A percentile compares a stretch with the other conserved stretches of the same genome.
phyloP scores from a whole-genome alignment of 2,888 invertebrate genomes.

The Phrixothrix hirtus region DNA sequence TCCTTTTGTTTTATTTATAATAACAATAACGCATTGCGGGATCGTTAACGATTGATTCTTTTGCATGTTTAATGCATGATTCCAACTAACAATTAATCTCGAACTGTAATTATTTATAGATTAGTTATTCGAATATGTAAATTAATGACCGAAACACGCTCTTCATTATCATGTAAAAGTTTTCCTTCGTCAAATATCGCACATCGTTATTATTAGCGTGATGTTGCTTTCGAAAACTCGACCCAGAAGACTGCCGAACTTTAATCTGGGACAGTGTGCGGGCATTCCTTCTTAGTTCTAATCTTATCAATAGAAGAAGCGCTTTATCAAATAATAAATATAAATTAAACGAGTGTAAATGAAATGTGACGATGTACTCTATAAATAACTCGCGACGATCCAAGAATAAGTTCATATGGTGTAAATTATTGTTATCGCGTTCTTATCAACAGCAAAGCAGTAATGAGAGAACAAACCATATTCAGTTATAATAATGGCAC shows the following conservation, averaged over 20 bases:
- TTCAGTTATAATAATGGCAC: slow-evolving; percentile 6
- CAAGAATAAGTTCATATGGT: slow-evolving; percentile 25
- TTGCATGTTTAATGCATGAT: slow-evolving; percentile 23
- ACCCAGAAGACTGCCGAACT: not conserved
- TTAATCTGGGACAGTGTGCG: slow-evolving; percentile 3
- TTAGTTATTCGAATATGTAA: slow-evolving; percentile 16
- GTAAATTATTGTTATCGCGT: slow-evolving; percentile 23
- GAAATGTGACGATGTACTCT: slow-evolving; percentile 21
- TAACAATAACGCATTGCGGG: slow-evolving; percentile 9
- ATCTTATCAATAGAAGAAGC: not conserved
- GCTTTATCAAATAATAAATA: slow-evolving; percentile 16
- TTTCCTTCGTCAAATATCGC: slow-evolving; percentile 10
- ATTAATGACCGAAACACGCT: slow-evolving; percentile 14
- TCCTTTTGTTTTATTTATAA: slow-evolving; percentile 5
- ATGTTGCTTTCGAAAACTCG: slow-evolving; percentile 2
- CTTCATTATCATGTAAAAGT: not conserved
- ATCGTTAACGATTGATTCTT: slow-evolving; percentile 9
- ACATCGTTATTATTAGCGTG: slow-evolving; percentile 14
- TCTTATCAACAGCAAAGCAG: slow-evolving; percentile 7
- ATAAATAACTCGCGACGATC: slow-evolving; percentile 16
- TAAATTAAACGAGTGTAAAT: slow-evolving; percentile 21
- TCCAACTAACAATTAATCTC: slow-evolving; percentile 5
- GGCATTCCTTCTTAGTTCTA: not conserved
- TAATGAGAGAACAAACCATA: slow-evolving; percentile 1
- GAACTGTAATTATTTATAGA: slow-evolving; percentile 11